phyloP scores from a whole-genome alignment of 2,113 vertebrate species.

The Brachyhypopomus gauderio region DNA sequence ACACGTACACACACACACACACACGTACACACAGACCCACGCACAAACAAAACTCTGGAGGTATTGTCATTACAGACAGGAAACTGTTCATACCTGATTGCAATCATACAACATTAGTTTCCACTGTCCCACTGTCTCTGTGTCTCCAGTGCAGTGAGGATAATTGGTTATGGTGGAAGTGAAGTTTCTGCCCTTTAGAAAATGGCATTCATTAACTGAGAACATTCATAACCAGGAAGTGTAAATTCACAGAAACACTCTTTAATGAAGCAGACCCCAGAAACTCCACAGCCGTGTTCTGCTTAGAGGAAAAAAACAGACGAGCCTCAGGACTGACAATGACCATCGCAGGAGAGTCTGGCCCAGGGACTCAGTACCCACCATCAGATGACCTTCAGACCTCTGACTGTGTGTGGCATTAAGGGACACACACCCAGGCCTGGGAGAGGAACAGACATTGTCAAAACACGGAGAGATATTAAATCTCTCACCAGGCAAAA shows the following conservation, averaged over 20 bases:
- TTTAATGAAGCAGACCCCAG: not conserved
- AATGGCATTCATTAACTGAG: constrained; percentile 28
- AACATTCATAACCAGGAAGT: constrained; percentile 8
- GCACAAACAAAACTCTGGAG: constrained; percentile 13
- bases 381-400: constrained; percentile 18
- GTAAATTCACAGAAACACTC: not conserved
- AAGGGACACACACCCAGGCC: not conserved
- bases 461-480: constrained; percentile 27
- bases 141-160: not conserved
- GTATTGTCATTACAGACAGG: constrained; percentile 37
- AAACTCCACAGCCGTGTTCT: not conserved
- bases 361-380: not conserved
- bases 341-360: constrained; percentile 10
- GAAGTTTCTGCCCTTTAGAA: not conserved
- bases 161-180: constrained; percentile 17
- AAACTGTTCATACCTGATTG: constrained; percentile 35
- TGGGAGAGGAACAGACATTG: constrained; percentile 1
- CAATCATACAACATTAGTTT: constrained; percentile 39
- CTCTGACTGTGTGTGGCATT: not conserved
- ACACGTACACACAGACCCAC: constrained; percentile 23
- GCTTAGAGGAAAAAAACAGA: not conserved
- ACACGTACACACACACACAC: constrained; percentile 17
- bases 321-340: not conserved
- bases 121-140: not conserved
- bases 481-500: constrained; percentile 16